A percentile compares a stretch with the other conserved stretches of the same genome.
These are phyloP conservation scores for Drosophila virilis DNA, from an alignment of 1,140 invertebrate genomes.

Conservation along the genomic window DNA sequence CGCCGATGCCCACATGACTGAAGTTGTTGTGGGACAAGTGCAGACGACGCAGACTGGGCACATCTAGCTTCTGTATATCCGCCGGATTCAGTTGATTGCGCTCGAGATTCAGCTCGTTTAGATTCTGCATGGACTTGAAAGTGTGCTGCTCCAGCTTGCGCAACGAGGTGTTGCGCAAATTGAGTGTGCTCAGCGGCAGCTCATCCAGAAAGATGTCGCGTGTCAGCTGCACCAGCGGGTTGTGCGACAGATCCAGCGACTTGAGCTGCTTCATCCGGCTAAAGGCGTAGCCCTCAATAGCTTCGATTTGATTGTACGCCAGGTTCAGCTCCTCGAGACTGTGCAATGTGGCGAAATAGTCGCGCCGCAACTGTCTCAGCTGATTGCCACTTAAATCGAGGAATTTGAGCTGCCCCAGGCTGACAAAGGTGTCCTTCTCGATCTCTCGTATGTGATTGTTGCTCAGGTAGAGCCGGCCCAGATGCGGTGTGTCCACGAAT, in stretches of 20 bases:
- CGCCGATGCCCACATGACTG: constrained; percentile 86
- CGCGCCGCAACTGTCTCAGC: constrained; percentile 87
- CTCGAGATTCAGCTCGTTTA: constrained; percentile 89
- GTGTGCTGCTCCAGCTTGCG: constrained; percentile 87
- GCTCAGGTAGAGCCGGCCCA: constrained; percentile 92
- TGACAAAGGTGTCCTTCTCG: constrained; percentile 91
- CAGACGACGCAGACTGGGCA: constrained; percentile 89
- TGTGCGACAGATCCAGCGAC: constrained; percentile 88
- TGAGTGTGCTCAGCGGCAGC: constrained; percentile 87
- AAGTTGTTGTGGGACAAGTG: constrained; percentile 92
- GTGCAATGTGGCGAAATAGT: constrained; percentile 87
- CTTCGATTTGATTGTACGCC: constrained; percentile 87
- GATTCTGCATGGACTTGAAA: constrained; percentile 87
- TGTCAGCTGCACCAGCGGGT: constrained; percentile 87
- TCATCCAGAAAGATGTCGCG: constrained; percentile 88
- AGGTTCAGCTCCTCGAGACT: constrained; percentile 89
- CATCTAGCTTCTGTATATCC: constrained; percentile 88
- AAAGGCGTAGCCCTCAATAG: constrained; percentile 87
- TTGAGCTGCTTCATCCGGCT: constrained; percentile 87
- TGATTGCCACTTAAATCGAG: constrained; percentile 92
- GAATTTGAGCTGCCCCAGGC: constrained; percentile 90
- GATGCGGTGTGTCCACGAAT: constrained; percentile 90
- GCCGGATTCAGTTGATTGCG: constrained; percentile 89
- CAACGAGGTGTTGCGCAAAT: constrained; percentile 85
- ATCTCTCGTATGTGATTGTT: constrained; percentile 93